phyloP scores from a whole-genome alignment of 2,797 vertebrate species.

The Epinephelus coioides region DNA sequence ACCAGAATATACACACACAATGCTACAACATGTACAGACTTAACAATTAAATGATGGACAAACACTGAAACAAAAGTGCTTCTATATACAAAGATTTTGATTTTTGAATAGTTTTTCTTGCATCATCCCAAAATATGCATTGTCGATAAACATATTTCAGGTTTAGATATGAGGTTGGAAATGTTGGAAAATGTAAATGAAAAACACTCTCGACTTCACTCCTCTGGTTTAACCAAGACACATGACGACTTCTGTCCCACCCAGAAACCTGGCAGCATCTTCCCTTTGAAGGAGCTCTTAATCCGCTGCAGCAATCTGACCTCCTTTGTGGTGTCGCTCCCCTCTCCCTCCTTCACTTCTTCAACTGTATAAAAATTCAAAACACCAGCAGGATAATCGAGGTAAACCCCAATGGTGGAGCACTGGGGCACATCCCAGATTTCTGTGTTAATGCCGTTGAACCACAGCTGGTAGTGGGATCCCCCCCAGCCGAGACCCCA shows the following conservation, averaged over 20 bases:
- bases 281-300: slow-evolving; percentile 68
- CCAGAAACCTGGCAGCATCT: slow-evolving; percentile 78
- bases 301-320: slow-evolving; percentile 66
- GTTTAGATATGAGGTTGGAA: slow-evolving; percentile 8
- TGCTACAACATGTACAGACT: slow-evolving; percentile 9
- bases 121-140: not conserved
- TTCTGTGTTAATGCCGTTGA: slow-evolving; percentile 51
- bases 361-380: slow-evolving; percentile 74
- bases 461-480: slow-evolving; percentile 73
- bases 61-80: not conserved
- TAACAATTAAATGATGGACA: not conserved
- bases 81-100: slow-evolving; percentile 11
- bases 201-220: slow-evolving; percentile 13
- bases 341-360: slow-evolving; percentile 47
- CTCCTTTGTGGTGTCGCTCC: slow-evolving; percentile 22
- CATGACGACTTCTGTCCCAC: slow-evolving; percentile 70
- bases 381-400: slow-evolving; percentile 75
- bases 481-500: slow-evolving; percentile 78
- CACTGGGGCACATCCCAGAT: slow-evolving; percentile 59
- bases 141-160: not conserved
- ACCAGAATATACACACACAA: slow-evolving; percentile 11
- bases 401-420: slow-evolving; percentile 64
- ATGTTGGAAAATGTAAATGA: slow-evolving; percentile 32
- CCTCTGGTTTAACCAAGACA: slow-evolving; percentile 28
- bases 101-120: not conserved